Evolutionary conservation across 2,113 vertebrate species (phyloP), one percentile per base, ranked within the genome.

Genomic region (Lanius ludovicianus): DNA sequence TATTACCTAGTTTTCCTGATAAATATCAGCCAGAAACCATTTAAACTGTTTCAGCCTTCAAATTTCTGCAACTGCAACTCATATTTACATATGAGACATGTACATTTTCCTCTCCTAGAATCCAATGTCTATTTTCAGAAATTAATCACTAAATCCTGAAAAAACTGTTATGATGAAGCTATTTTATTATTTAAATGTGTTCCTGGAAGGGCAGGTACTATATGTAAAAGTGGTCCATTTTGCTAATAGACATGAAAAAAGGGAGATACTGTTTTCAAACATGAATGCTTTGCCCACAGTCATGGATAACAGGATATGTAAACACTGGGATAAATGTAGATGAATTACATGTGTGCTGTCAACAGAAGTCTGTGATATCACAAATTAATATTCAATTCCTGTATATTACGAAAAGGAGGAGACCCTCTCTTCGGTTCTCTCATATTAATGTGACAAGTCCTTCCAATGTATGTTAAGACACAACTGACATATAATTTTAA

Each of bases 1-100:
- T 90, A 8, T 94, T 89, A 79, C 23, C 15, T 84, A 87, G 84
- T 95, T 90, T 96, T 94, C 65, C 44, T 84, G 77, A 55, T 91
- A 89, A 64, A 2, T 42, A 73, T 91, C 85, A 79, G 6, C 7
- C 39, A 78, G 21, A 75, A 71, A 5, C 7, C 4, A 13, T 75
- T 88, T 91, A 73, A 93, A n/a, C 1, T 12, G 5, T 57, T 73
- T 82, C 37, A 79, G 49, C 24, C 16, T 91, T 95, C 63, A 56
- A 65, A 35, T 92, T 90, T 87, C 35, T 87, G 3, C 27, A 85
- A 30, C 14, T 71, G 18, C 21, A 53, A 4, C 37, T 37, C 37
- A 37, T 37, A 37, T 37, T 37, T 89, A 76, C 84, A 65, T 4
- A 39, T 9, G 30, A 84, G 39, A 47, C 13, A 9, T 68, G 16